Evolutionary conservation across 2,797 vertebrate genomes (phyloP), one percentile per base, ranked within the genome.

Genomic region (Choloepus didactylus): DNA sequence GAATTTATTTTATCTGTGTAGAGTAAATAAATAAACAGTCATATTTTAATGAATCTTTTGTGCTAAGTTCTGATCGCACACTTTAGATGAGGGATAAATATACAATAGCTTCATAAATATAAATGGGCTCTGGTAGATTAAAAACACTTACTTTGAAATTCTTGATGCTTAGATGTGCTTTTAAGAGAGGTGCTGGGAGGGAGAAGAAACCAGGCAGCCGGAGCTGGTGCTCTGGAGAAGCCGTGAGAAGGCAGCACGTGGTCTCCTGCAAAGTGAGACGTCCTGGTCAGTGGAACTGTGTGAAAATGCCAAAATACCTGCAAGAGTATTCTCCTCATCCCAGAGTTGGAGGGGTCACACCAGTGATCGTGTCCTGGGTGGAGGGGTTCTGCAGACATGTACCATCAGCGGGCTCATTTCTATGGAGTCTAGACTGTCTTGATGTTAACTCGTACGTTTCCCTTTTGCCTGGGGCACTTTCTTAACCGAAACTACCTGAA

Each of bases 101-200:
- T 29, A 10, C 66, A 82, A 89, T 35, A 87, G 21, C 49, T 82
- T 85, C 15, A 4, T 44, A n/a, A 62, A 91, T 69, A 23, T 91
- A 77, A 82, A 69, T 0, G 2, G 66, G 9, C 83, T 91, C 67
- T 82, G 75, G 49, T 16, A 67, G 59, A 93, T 82, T 77, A 64
- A 93, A 93, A 85, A 92, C 25, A 59, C 73, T 92, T 54, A 75
- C 51, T 93, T 87, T 77, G 62, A 76, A 88, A 86, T 92, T 91
- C 62, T 89, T 56, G 64, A 91, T 85, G 54, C 41, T 95, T 81
- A 66, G 56, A 69, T 92, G 85, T 79, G 18, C 70, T 93, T 88
- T 86, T 80, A 54, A 35, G 54, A 31, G 38, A 5, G 18, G 46
- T 11, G 0, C 19, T 18, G 21, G 25, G 21, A 70, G 14, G 44